Conservation (phyloP, 1,140 invertebrate genomes). For the Ephestia elutella region DNA sequence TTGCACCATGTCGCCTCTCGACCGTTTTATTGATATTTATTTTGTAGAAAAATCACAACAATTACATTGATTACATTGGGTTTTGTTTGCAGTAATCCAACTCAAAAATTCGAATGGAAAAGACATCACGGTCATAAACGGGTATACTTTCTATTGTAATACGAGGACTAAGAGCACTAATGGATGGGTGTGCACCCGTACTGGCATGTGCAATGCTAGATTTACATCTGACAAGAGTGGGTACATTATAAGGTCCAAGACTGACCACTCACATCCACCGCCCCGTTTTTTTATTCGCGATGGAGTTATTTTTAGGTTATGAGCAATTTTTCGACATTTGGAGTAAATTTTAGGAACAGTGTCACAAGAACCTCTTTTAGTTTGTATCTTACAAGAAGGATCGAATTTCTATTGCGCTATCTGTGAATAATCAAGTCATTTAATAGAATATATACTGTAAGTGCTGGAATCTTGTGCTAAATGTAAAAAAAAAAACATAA, state of each 20-base stretch:
- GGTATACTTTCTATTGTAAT: slow-evolving; percentile 20
- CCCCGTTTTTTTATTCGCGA: slow-evolving; percentile 17
- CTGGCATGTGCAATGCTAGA: slow-evolving; percentile 13
- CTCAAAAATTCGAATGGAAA: slow-evolving; percentile 12
- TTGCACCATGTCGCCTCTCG: no score
- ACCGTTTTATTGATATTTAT: no score
- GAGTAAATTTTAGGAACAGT: background rate
- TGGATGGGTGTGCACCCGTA: slow-evolving; percentile 18
- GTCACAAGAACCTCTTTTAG: background rate
- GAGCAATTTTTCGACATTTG: background rate
- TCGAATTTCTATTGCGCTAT: no score
- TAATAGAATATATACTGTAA: no score
- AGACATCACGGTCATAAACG: slow-evolving; percentile 15
- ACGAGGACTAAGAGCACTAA: slow-evolving; percentile 5
- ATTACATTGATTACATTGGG: no score
- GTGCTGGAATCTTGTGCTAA: no score
- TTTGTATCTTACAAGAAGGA: background rate
- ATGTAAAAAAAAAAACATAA: no score
- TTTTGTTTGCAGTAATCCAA: slow-evolving; percentile 8
- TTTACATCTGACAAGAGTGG: slow-evolving; percentile 15
- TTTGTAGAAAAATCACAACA: no score
- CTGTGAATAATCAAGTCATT: no score
- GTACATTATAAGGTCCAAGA: slow-evolving; percentile 7
- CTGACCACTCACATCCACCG: slow-evolving; percentile 12
- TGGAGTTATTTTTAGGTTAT: slow-evolving; percentile 21